Percentiles rank a stretch among this genome's conserved stretches.
These are phyloP conservation scores for Pararge aegeria DNA, from an alignment of 1,140 invertebrate genomes.

Conservation along the genomic window DNA sequence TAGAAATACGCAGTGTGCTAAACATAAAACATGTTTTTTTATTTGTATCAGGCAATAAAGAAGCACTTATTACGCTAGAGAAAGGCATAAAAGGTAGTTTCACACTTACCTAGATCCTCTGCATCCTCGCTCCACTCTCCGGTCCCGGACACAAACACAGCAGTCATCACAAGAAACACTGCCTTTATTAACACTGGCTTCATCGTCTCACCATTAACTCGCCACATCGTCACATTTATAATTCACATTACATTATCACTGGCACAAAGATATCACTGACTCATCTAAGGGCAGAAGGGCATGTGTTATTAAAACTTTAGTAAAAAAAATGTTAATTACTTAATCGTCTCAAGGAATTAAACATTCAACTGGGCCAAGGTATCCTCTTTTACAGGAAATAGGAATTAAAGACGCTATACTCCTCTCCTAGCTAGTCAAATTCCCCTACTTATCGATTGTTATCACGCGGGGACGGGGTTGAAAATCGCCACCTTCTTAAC, in stretches of 20 bases:
- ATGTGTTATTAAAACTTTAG: too few relatives aligned
- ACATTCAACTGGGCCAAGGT: too few relatives aligned
- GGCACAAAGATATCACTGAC: not conserved
- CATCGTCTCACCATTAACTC: slow-evolving; percentile 29
- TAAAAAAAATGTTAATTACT: not conserved
- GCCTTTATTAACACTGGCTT: slow-evolving; percentile 38
- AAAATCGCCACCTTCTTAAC: too few relatives aligned
- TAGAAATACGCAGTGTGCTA: too few relatives aligned
- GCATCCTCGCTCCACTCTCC: slow-evolving; percentile 73
- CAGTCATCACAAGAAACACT: slow-evolving; percentile 41
- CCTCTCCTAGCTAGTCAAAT: too few relatives aligned
- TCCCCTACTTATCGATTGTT: too few relatives aligned
- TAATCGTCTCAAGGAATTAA: not conserved
- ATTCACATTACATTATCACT: slow-evolving; percentile 20
- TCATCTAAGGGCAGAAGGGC: not conserved
- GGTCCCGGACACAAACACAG: slow-evolving; percentile 45
- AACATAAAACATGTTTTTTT: too few relatives aligned
- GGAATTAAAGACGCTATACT: too few relatives aligned
- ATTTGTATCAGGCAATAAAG: too few relatives aligned
- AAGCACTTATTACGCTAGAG: too few relatives aligned
- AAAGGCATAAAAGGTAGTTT: slow-evolving; percentile 4
- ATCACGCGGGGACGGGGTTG: too few relatives aligned
- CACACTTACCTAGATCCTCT: slow-evolving; percentile 65
- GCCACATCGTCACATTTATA: slow-evolving; percentile 17
- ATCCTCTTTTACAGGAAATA: too few relatives aligned